Evolutionary conservation across 2,797 vertebrate species (phyloP).

Genomic region (Myotis findleyi): DNA sequence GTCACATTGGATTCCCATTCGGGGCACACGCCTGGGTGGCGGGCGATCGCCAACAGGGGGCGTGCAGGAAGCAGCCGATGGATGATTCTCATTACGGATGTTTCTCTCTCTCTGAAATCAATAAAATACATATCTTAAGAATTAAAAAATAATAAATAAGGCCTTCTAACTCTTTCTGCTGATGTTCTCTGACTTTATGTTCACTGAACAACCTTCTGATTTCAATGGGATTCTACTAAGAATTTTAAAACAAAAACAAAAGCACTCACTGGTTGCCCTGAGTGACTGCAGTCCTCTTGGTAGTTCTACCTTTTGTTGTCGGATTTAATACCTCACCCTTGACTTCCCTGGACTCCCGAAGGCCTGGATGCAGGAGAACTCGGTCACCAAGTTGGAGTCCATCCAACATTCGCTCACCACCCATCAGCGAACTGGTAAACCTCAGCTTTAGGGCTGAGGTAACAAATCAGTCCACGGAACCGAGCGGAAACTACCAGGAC

Average conservation of each 20-base stretch:
- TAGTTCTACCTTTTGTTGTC: background rate
- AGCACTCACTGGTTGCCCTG: background rate
- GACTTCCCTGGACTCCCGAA: slow-evolving; percentile 21
- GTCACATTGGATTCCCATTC: too few relatives aligned
- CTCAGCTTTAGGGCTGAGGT: background rate
- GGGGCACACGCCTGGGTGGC: too few relatives aligned
- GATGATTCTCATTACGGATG: too few relatives aligned
- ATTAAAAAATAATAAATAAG: background rate
- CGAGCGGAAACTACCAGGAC: background rate
- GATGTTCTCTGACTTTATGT: slow-evolving; percentile 29
- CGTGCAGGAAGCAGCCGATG: too few relatives aligned
- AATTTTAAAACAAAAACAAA: slow-evolving; percentile 13
- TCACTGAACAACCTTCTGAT: slow-evolving; percentile 27
- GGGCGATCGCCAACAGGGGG: too few relatives aligned
- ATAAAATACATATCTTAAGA: too few relatives aligned
- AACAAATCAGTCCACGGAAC: background rate
- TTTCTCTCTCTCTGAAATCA: too few relatives aligned
- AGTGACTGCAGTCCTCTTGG: background rate
- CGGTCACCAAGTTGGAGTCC: too few relatives aligned
- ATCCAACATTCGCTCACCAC: too few relatives aligned
- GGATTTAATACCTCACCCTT: slow-evolving; percentile 42
- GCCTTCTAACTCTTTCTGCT: background rate
- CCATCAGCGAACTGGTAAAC: background rate
- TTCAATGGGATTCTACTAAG: slow-evolving; percentile 8
- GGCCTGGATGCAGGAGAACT: slow-evolving; percentile 35